These are phyloP conservation scores for Rousettus leschenaultii DNA, from an alignment of 2,113 vertebrate genomes.

Conservation along the genomic window DNA sequence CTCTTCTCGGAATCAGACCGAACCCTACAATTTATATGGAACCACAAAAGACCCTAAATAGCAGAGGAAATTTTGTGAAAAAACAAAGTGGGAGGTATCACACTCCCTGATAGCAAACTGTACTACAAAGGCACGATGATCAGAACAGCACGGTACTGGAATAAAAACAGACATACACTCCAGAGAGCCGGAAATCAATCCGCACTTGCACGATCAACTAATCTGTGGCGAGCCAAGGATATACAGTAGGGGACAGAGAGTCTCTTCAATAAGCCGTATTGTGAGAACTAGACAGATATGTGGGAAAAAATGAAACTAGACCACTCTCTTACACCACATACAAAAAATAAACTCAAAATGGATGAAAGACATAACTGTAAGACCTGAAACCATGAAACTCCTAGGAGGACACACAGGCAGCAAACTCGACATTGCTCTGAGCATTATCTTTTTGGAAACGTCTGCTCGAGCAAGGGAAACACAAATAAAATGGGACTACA, in stretches of 20 bases:
- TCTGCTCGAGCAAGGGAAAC: background rate
- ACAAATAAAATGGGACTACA: background rate
- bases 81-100: background rate
- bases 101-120: background rate
- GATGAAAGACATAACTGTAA: background rate
- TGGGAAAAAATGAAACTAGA: background rate
- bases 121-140: background rate
- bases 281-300: background rate
- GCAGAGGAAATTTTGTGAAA: background rate
- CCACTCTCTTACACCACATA: background rate
- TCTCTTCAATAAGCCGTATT: background rate
- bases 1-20: background rate
- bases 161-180: background rate
- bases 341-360: background rate
- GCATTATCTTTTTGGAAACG: background rate
- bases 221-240: background rate
- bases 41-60: background rate
- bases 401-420: background rate
- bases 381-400: background rate
- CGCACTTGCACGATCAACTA: background rate
- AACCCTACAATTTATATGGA: background rate
- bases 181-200: background rate
- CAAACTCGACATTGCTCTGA: background rate
- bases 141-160: background rate
- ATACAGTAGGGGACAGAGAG: background rate